A percentile compares a stretch with the other conserved stretches of the same genome.
These are phyloP conservation scores for Agapornis roseicollis DNA, from an alignment of 2,113 vertebrate species.

Conservation along the genomic window DNA sequence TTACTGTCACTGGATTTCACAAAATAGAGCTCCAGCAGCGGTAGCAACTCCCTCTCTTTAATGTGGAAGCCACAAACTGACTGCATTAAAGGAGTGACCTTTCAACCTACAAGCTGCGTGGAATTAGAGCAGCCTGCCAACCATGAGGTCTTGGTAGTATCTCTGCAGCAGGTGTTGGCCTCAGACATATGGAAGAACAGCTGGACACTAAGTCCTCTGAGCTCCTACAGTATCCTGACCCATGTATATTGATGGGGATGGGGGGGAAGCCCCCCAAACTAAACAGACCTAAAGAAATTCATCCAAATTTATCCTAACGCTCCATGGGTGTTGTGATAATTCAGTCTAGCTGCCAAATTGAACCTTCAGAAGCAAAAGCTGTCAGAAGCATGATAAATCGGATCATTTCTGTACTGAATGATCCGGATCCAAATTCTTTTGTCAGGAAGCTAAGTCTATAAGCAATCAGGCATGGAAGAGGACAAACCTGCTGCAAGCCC, in stretches of 20 bases:
- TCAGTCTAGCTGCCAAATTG: neutral
- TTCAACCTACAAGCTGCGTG: conserved; percentile 22
- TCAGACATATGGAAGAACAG: conserved; percentile 42
- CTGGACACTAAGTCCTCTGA: conserved; percentile 37
- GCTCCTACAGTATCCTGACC: conserved; percentile 16
- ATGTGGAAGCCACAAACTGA: neutral
- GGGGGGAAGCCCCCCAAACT: rapidly evolving
- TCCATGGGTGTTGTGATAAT: neutral
- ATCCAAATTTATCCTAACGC: neutral
- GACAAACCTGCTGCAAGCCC: neutral
- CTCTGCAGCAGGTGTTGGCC: conserved; percentile 46
- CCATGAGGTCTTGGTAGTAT: conserved; percentile 16
- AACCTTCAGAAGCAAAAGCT: conserved; percentile 15
- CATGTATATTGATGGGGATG: neutral
- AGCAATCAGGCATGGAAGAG: neutral
- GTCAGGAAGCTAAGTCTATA: neutral
- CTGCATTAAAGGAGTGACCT: conserved; percentile 50
- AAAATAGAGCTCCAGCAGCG: conserved; percentile 23
- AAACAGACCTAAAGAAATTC: neutral
- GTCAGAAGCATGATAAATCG: neutral
- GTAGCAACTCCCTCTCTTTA: conserved; percentile 8
- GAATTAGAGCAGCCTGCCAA: conserved; percentile 40
- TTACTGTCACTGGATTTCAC: conserved; percentile 21
- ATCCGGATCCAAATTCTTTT: neutral
- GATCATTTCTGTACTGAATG: neutral